A percentile compares a stretch with the other conserved stretches of the same genome.
Evolutionary conservation across 2,888 invertebrate genomes (phyloP).

Genomic region (Oeneis ivallda): DNA sequence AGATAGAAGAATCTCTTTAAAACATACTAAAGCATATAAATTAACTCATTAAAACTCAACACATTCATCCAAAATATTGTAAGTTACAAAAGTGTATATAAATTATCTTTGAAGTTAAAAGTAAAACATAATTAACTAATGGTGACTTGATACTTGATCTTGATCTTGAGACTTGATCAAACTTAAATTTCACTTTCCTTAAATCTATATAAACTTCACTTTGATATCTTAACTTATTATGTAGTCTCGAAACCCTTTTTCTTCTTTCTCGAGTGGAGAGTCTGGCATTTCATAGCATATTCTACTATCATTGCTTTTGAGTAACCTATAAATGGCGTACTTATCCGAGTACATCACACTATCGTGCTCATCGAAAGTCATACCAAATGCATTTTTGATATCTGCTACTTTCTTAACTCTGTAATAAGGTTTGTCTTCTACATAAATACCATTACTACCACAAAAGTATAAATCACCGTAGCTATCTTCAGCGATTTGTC

Average conservation of each 20-base stretch:
- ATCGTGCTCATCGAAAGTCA: conserved; percentile 66
- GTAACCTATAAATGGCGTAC: conserved; percentile 55
- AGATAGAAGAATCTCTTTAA: too few species aligned
- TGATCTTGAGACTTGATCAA: too few species aligned
- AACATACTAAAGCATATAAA: too few species aligned
- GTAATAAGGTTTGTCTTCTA: conserved; percentile 61
- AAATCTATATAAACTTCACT: not conserved
- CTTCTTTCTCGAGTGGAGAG: not conserved
- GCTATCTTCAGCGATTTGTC: conserved; percentile 64
- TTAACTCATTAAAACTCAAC: too few species aligned
- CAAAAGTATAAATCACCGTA: conserved; percentile 66
- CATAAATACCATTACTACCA: conserved; percentile 58
- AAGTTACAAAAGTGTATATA: too few species aligned
- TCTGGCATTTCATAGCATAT: conserved; percentile 32
- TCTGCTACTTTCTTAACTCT: conserved; percentile 53
- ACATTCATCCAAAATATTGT: too few species aligned
- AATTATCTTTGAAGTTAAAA: too few species aligned
- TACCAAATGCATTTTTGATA: conserved; percentile 59
- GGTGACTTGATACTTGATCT: too few species aligned
- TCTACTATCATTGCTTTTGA: conserved; percentile 47
- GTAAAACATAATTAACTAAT: too few species aligned
- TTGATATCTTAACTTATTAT: conserved; percentile 16
- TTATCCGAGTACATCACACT: conserved; percentile 61
- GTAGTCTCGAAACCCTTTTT: conserved; percentile 16
- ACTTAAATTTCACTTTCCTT: not conserved